phyloP scores from a whole-genome alignment of 2,888 invertebrate species.

The Phrixothrix hirtus region DNA sequence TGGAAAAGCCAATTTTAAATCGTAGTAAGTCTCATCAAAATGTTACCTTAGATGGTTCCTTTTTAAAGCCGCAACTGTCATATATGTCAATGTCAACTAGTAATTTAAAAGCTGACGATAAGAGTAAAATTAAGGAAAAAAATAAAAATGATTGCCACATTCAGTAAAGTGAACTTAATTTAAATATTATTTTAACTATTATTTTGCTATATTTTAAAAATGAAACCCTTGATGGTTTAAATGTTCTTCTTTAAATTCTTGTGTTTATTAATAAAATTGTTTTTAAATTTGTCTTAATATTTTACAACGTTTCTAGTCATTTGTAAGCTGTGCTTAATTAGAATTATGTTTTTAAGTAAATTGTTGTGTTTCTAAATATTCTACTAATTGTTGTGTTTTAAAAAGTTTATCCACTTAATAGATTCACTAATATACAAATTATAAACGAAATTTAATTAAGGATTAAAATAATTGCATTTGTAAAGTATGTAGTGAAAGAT shows the following conservation, averaged over 20 bases:
- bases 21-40: conserved; percentile 18
- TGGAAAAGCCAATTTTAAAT: conserved; percentile 18
- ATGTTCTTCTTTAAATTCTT: too few relatives aligned
- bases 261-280: too few relatives aligned
- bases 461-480: conserved; percentile 44
- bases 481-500: conserved; percentile 16
- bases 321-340: conserved; percentile 38
- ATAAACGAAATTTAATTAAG: too few relatives aligned
- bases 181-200: not conserved
- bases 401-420: conserved; percentile 42
- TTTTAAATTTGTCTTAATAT: too few relatives aligned
- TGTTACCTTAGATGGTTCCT: conserved; percentile 4
- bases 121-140: conserved; percentile 34
- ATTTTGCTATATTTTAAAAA: too few relatives aligned
- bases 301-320: conserved; percentile 44
- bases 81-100: conserved; percentile 8
- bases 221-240: too few relatives aligned
- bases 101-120: conserved; percentile 24
- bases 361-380: conserved; percentile 35
- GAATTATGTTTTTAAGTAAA: conserved; percentile 21
- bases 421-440: too few relatives aligned
- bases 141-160: conserved; percentile 50
- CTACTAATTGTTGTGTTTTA: conserved; percentile 42
- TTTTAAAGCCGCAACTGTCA: not conserved
- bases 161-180: conserved; percentile 40